A percentile compares a stretch with the other conserved stretches of the same genome.
These are phyloP conservation scores for Ornithoptera priamus DNA, from an alignment of 2,888 invertebrate species.

Conservation along the genomic window DNA sequence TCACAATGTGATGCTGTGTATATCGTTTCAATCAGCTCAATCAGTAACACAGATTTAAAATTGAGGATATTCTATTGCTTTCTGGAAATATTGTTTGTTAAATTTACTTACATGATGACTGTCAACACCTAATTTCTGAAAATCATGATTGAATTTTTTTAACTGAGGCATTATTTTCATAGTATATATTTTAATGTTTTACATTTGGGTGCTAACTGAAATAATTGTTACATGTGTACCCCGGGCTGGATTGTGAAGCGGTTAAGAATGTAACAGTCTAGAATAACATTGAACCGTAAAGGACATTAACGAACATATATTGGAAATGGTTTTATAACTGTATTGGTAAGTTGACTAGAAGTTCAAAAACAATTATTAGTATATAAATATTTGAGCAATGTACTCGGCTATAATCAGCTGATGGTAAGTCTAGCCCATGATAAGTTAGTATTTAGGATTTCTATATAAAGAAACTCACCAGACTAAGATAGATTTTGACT, in stretches of 20 bases:
- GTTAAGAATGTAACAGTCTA: not conserved
- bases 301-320: not conserved
- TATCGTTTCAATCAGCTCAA: too few species aligned
- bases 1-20: too few species aligned
- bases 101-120: constrained; percentile 55
- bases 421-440: too few species aligned
- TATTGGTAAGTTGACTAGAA: not conserved
- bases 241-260: not conserved
- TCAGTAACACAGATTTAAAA: too few species aligned
- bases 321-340: not conserved
- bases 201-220: not conserved
- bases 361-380: too few species aligned
- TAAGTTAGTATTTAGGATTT: too few species aligned
- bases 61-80: too few species aligned
- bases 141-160: constrained; percentile 63
- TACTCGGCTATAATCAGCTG: too few species aligned
- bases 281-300: too few species aligned
- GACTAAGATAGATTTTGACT: too few species aligned
- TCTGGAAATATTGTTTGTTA: not conserved
- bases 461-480: too few species aligned
- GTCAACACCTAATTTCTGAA: constrained; percentile 65
- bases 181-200: not conserved
- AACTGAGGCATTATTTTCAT: constrained; percentile 47
- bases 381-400: too few species aligned
- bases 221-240: not conserved